Base-by-base conservation (phyloP, 2,888 invertebrate species). In the Lasioglossum marginatum region DNA sequence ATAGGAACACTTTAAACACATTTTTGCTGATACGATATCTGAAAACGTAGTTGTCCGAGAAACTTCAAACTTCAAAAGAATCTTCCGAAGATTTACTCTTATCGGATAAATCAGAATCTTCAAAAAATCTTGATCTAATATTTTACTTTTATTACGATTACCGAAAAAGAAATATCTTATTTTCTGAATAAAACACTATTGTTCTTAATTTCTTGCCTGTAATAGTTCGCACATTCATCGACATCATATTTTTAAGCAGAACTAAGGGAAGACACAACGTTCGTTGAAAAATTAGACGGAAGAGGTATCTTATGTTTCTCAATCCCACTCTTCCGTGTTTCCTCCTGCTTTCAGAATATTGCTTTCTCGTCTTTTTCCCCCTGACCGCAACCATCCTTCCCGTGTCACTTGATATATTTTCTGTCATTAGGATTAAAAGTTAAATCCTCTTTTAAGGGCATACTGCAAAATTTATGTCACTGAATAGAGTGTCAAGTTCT, bases 281-380 rank as follows among this genome's bases (percentile, higher is more conserved):
- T 79, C 75, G 77, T 70, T 66, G 83, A 85, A 83, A 89, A 89
- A 90, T 89, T 89, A 86, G 74, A 88, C 80, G 78, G 48, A 66
- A 10, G 88, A 45, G 48, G 76, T 63, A 76, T 85, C 85, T 80
- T 83, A 60, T 80, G 83, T 88, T 77, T 80, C 83, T 77, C 85
- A 77, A 82, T 89, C 83, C 76, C 81, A 78, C 79, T 80, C 71
- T 66, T 74, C 74, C 48, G 27, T 74, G 73, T 85, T 78, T 78
- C 86, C 77, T 75, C 27, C 77, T 75, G 80, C 89, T 88, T 82
- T 79, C 80, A 87, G 79, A 77, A 86, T 87, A 87, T 87, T 87
- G 75, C 82, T 71, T 45, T 73, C 70, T 43, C 31, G 79, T 57
- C 45, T 83, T 78, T 80, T 75, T 66, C 63, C 63, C 70, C 77